phyloP scores from a whole-genome alignment of 1,140 invertebrate genomes.

The Armadillidium nasatum region DNA sequence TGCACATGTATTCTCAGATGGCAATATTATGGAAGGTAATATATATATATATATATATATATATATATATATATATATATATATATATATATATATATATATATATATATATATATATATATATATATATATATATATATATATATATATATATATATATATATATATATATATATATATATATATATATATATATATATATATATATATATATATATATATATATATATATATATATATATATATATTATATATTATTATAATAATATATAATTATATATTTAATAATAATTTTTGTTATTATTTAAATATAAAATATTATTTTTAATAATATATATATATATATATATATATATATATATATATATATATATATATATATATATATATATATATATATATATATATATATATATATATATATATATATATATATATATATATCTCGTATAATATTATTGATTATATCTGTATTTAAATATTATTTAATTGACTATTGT shows the following conservation, averaged over 20 bases:
- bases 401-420: too few species aligned
- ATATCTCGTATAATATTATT: too few species aligned
- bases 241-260: constrained; percentile 1
- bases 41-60: background rate
- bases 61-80: background rate
- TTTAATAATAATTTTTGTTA: background rate
- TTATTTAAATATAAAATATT: too few species aligned
- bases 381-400: too few species aligned
- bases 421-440: too few species aligned
- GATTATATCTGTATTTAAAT: too few species aligned
- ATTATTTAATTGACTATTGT: too few species aligned
- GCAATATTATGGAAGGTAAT: constrained; percentile 4
- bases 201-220: constrained; percentile 15
- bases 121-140: constrained; percentile 1
- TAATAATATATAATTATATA: background rate
- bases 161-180: background rate
- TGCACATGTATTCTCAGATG: background rate
- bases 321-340: too few species aligned
- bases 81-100: constrained; percentile 15
- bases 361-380: background rate
- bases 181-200: background rate
- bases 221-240: background rate
- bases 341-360: too few species aligned
- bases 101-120: constrained; percentile 12
- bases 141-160: background rate